Evolutionary conservation across 2,113 vertebrate genomes (phyloP).

Genomic region (Sander lucioperca): DNA sequence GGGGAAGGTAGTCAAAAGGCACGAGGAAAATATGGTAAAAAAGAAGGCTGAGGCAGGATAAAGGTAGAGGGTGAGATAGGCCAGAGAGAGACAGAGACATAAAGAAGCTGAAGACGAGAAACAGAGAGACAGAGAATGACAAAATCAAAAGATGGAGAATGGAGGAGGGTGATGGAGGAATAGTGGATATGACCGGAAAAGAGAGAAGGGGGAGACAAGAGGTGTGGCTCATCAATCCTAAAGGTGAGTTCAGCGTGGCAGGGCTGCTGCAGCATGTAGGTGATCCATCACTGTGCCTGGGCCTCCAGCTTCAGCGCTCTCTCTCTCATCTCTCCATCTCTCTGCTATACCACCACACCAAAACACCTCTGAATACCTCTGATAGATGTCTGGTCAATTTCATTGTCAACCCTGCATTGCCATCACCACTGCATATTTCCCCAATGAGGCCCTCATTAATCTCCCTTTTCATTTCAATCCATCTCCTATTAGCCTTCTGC

Average conservation of each 20-base stretch:
- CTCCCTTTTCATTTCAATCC: constrained; percentile 25
- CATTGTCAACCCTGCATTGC: constrained; percentile 54
- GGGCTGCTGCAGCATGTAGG: constrained; percentile 70
- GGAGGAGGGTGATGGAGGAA: constrained; percentile 44
- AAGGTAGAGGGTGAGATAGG: constrained; percentile 21
- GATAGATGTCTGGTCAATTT: constrained; percentile 76
- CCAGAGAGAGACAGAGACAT: constrained; percentile 8
- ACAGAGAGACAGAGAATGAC: constrained; percentile 17
- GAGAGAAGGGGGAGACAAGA: constrained; percentile 66
- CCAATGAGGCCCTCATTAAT: constrained; percentile 30
- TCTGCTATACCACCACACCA: constrained; percentile 27
- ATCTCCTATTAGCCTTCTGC: constrained; percentile 16
- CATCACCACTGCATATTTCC: constrained; percentile 24
- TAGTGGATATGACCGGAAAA: constrained; percentile 57
- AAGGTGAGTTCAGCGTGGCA: constrained; percentile 76
- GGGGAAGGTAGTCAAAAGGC: constrained; percentile 13
- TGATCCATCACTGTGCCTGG: constrained; percentile 79
- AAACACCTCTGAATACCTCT: constrained; percentile 67
- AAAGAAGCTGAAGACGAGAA: constrained; percentile 14
- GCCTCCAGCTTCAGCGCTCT: constrained; percentile 55
- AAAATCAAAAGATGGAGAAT: constrained; percentile 43
- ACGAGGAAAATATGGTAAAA: neutral
- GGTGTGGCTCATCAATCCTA: constrained; percentile 81
- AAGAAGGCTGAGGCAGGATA: constrained; percentile 13
- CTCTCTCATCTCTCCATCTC: constrained; percentile 55